Base-by-base conservation (phyloP, 2,797 vertebrate genomes). In the Hephaestus fuliginosus region DNA sequence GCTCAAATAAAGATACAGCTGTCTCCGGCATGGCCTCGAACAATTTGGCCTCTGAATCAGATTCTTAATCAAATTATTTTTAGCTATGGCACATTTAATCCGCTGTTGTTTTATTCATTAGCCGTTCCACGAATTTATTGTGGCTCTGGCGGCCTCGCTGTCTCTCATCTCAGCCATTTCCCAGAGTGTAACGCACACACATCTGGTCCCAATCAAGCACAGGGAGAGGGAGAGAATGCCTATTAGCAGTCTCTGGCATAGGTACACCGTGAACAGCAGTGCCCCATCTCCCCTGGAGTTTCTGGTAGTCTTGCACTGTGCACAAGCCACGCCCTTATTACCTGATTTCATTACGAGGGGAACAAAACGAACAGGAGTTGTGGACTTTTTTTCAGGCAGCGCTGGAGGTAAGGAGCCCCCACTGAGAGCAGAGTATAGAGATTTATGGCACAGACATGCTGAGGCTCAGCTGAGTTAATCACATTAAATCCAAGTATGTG, bases 41-140 rank as follows among this genome's bases (percentile, higher is more conserved):
- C 76, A 72, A 81, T 86, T 77, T 89, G 89, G 90, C 84, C 15
- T 9, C 57, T 1, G 63, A 81, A 70, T 89, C 72, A 2, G 70
- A 88, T 82, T 93, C 83, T 91, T 94, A 89, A 92, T 92, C 85
- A 91, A 88, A 91, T 92, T 92, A 94, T 92, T 93, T 93, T 92
- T 92, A 93, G 91, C 86, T 58, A 79, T 86, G 93, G 86, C 87
- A 86, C 90, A 89, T 93, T 93, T 91, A 91, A 90, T 91, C 84
- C 66, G 39, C 88, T 88, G 91, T 93, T 93, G 92, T 93, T 94
- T 92, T 91, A 92, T 93, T 94, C 93, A 94, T 93, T 90, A 93
- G 89, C 86, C 84, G n/a, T 88, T 90, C 90, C 91, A 88, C 43
- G 15, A 80, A 90, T 93, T 90, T 89, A 92, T 84, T 88, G 92